These are phyloP conservation scores for Scaptomyza graminum DNA, from an alignment of 1,140 invertebrate species.

Conservation along the genomic window DNA sequence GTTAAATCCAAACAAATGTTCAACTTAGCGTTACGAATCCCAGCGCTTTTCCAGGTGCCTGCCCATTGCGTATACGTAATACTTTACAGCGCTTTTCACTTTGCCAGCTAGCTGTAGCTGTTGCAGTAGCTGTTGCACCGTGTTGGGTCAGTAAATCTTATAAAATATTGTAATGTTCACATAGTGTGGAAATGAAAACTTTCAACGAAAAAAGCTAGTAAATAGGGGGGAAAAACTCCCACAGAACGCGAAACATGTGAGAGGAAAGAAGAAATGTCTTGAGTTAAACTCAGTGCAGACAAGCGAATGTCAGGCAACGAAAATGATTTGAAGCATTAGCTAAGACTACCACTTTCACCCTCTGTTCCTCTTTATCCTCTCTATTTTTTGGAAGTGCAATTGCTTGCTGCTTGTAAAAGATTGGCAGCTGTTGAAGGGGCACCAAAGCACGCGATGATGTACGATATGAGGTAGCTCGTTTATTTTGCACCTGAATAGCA, in stretches of 20 bases:
- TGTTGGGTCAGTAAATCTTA: conserved; percentile 76
- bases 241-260: not conserved
- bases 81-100: conserved; percentile 78
- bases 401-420: conserved; percentile 73
- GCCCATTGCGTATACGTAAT: conserved; percentile 65
- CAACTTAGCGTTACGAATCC: conserved; percentile 58
- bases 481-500: conserved; percentile 67
- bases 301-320: conserved; percentile 68
- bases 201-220: not conserved
- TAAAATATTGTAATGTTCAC: conserved; percentile 76
- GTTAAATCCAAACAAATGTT: conserved; percentile 51
- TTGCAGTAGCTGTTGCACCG: conserved; percentile 27
- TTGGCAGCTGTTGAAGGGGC: conserved; percentile 62
- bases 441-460: conserved; percentile 74
- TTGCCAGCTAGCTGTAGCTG: conserved; percentile 56
- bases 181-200: conserved; percentile 28
- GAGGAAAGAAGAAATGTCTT: conserved; percentile 21
- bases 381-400: conserved; percentile 51
- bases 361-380: not conserved
- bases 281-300: conserved; percentile 39
- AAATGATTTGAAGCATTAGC: conserved; percentile 81
- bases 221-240: not conserved
- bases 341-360: conserved; percentile 23
- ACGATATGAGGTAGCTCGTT: conserved; percentile 60
- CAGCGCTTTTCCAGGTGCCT: conserved; percentile 56